Percentiles rank a stretch among this genome's conserved stretches.
These are phyloP conservation scores for Chinchilla lanigera DNA, from an alignment of 2,113 vertebrate species.

Conservation along the genomic window DNA sequence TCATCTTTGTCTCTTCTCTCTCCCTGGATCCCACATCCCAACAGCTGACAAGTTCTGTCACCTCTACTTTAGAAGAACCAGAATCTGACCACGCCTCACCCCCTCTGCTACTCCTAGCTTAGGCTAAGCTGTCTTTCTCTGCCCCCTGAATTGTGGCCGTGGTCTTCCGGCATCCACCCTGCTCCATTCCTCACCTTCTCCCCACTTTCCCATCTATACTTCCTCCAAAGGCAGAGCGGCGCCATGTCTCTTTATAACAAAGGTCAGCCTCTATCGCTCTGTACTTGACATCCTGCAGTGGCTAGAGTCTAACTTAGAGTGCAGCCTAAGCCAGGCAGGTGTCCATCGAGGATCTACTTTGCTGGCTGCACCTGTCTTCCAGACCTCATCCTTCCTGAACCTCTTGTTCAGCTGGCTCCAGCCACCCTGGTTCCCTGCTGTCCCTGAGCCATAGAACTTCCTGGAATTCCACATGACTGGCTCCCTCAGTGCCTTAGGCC, in stretches of 20 bases:
- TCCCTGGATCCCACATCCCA: too few species aligned
- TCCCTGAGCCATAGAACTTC: not conserved
- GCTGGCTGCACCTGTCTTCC: not conserved
- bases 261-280: not conserved
- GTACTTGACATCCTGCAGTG: not conserved
- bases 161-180: not conserved
- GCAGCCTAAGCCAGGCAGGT: not conserved
- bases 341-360: too few species aligned
- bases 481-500: not conserved
- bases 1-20: not conserved
- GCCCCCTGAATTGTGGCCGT: too few species aligned
- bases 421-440: not conserved
- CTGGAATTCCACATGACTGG: too few species aligned
- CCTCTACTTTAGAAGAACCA: not conserved
- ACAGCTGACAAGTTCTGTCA: not conserved
- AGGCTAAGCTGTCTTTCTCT: too few species aligned
- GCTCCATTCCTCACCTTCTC: accelerated
- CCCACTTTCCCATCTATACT: not conserved
- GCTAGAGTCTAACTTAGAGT: not conserved
- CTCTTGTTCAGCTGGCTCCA: not conserved
- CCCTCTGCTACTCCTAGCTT: too few species aligned
- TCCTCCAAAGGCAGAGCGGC: not conserved
- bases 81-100: not conserved
- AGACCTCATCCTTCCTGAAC: not conserved
- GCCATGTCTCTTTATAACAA: not conserved